Percentiles rank a stretch among this genome's conserved stretches.
phyloP scores from a whole-genome alignment of 2,113 vertebrate species.

The Tenebrosternarchus preto region DNA sequence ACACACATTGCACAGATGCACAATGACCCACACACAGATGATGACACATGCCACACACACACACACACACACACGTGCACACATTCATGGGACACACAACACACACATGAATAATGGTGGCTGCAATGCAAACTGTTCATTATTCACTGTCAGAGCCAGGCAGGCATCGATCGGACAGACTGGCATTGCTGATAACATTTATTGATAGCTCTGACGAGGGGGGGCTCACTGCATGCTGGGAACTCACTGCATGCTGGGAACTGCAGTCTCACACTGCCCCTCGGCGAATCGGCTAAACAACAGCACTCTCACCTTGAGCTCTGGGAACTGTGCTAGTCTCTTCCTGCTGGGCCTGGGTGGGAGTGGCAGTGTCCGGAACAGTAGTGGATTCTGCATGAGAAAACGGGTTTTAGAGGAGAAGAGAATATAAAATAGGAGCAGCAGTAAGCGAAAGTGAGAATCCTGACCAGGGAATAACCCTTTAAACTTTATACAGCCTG shows the following conservation, averaged over 20 bases:
- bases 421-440: neutral
- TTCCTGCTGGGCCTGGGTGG: conserved; percentile 82
- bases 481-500: conserved; percentile 1
- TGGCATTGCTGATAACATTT: conserved; percentile 7
- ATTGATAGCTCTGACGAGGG: conserved; percentile 21
- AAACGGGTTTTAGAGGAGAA: neutral
- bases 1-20: neutral
- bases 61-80: neutral
- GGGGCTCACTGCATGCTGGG: neutral
- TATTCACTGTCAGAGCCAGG: conserved; percentile 8
- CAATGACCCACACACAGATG: neutral
- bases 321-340: conserved; percentile 80
- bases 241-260: neutral
- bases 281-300: too few relatives aligned
- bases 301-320: conserved; percentile 60
- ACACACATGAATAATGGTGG: neutral
- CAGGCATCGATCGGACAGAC: conserved; percentile 38
- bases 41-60: neutral
- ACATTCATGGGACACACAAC: neutral
- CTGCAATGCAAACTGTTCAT: conserved; percentile 8
- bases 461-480: neutral
- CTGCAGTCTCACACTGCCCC: too few relatives aligned
- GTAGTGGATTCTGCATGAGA: conserved; percentile 81
- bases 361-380: conserved; percentile 81
- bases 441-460: neutral